Conservation (phyloP, 2,113 vertebrate genomes). For the Tangachromis dhanisi region DNA sequence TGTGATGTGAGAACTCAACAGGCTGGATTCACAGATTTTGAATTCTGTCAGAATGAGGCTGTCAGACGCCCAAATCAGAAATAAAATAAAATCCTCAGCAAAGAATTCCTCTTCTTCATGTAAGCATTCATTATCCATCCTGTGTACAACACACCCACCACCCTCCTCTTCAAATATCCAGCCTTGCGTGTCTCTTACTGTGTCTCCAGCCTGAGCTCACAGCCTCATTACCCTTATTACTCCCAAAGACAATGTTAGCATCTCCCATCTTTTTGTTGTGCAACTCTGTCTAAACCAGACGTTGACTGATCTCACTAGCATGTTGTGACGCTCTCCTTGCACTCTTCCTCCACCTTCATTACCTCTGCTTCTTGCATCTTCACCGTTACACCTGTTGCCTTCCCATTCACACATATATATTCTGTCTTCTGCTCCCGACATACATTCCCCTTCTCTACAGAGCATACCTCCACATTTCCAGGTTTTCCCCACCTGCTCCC, state of each 20-base stretch:
- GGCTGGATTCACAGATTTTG: neutral
- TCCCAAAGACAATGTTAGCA: neutral
- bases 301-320: neutral
- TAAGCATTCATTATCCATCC: neutral
- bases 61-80: neutral
- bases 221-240: neutral
- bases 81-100: neutral
- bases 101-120: neutral
- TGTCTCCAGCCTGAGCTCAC: neutral
- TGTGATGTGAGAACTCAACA: neutral
- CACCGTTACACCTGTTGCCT: neutral
- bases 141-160: neutral
- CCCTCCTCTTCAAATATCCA: neutral
- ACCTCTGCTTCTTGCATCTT: neutral
- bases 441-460: neutral
- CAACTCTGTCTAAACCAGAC: neutral
- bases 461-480: neutral
- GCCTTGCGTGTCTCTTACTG: neutral
- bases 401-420: neutral
- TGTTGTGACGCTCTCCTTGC: accelerated
- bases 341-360: neutral
- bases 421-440: accelerated
- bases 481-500: neutral
- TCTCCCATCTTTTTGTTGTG: neutral
- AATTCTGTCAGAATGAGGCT: neutral